Base-by-base conservation (phyloP, 2,113 vertebrate species). In the Garra rufa region DNA sequence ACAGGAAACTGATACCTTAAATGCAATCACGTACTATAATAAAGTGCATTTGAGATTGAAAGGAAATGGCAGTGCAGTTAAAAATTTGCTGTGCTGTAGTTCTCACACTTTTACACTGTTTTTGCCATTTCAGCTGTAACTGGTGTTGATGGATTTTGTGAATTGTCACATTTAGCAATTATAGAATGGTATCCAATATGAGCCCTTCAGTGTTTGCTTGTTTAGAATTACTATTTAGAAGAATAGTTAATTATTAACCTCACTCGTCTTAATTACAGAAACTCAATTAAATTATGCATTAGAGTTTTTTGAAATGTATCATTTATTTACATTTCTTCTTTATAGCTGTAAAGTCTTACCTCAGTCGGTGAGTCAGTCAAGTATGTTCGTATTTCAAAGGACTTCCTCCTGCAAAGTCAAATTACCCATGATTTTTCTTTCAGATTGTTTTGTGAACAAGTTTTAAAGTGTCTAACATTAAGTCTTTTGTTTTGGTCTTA, bases 1-100 rank as follows among this genome's bases (percentile, higher is more conserved):
- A 67, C 77, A 80, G 77, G 77, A 80, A 80, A 48, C 77, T 48
- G 77, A 13, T 46, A 48, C 4, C 43, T 80, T 80, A 30, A 67
- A 67, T 80, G 73, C 9, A 48, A 50, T 50, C 59, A 65, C 43
- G 30, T 17, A 24, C 21, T 61, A 21, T 26, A 17, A 65, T 46
- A 79, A 28, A 21, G 41, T 80, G 9, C 1, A 6, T 67, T 28
- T 28, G 6, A 80, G 9, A 44, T 17, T 28, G 59, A 48, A 65
- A 67, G 76, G 57, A 80, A 80, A 48, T 26, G 10, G 43, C 52
- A 34, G n/a, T 34, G n/a, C n/a, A n/a, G 57, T 28, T 6, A 78
- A 43, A 57, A 50, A 46, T 30, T 50, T 41, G 44, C 3, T 61
- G 7, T 26, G 21, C 14, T 79, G 4, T 41, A 65, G n/a, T 46